Evolutionary conservation across 2,797 vertebrate species (phyloP), one percentile per base, ranked within the genome.

Genomic region (Loriculus beryllinus): DNA sequence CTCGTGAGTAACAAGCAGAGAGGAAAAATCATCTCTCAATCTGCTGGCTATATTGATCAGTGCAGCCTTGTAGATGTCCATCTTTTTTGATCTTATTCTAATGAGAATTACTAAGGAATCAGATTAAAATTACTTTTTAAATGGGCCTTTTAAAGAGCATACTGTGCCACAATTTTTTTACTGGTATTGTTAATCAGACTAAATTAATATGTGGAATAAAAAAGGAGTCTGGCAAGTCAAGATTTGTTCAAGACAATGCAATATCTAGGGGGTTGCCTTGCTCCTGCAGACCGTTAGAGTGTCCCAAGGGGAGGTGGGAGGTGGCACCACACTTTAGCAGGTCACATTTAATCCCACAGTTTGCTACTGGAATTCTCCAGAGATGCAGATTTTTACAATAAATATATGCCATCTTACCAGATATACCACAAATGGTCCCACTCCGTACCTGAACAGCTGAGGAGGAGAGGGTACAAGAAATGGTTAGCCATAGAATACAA

Each of bases 391-490:
- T 81, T 57, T 82, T 62, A 52, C 43, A 59, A 8, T 43, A 90
- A 92, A 56, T 10, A 2, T 33, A 25, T 33, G 40, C 40, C 62
- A 9, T 91, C 98, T 97, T 98, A 98, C 98, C 98, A 98, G 91
- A 98, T 98, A 39, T 98, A 98, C 98, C 98, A 98, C 82, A 98
- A 96, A 60, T 23, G 97, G 28, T 98, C 86, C 98, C 98, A 98
- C 49, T 98, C 94, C 9, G 94, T 97, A 28, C 96, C 94, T 59
- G 97, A 65, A 54, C 98, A 98, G 60, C 98, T 98, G 84, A 59
- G 59, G 89, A 69, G 69, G 96, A 96, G 37, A 78, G 12, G 7
- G 11, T 70, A 82, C 29, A 75, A 94, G 43, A 90, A 28, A 52
- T 3, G 52, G 42, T 96, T 90, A 95, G 52, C 40, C 11, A 82